phyloP scores from a whole-genome alignment of 2,888 invertebrate species.

The Plutella xylostella region DNA sequence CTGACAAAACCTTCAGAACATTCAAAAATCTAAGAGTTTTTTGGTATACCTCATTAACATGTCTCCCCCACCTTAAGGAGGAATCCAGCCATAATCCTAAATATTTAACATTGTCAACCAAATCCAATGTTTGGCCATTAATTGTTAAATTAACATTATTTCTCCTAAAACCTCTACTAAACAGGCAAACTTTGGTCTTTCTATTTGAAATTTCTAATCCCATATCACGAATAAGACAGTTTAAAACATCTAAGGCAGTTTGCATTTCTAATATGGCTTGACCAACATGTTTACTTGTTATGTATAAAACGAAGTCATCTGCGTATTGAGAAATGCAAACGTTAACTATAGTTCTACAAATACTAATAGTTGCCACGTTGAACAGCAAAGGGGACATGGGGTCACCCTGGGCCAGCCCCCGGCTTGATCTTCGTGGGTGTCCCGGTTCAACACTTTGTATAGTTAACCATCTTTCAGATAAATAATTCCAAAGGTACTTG shows the following conservation, averaged over 20 bases:
- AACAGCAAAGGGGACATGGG: neutral
- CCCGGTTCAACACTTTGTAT: too few relatives aligned
- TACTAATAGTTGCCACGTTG: neutral
- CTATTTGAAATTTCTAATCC: neutral
- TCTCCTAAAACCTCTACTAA: neutral
- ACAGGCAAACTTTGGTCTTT: neutral
- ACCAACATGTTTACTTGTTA: neutral
- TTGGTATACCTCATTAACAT: neutral
- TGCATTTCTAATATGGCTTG: neutral
- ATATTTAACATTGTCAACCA: slow-evolving; percentile 1
- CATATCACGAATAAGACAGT: neutral
- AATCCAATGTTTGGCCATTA: neutral
- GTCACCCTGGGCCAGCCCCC: neutral
- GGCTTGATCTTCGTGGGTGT: neutral
- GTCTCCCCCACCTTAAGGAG: slow-evolving; percentile 2
- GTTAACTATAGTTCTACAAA: neutral
- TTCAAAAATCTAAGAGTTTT: slow-evolving; percentile 1
- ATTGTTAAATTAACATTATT: neutral
- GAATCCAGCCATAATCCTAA: slow-evolving; percentile 7
- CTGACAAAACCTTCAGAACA: slow-evolving; percentile 2
- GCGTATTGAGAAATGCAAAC: neutral
- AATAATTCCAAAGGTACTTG: neutral
- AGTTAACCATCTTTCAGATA: neutral
- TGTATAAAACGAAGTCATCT: neutral
- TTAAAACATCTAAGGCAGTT: neutral